Conservation (phyloP, 2,888 invertebrate genomes). For the Amiota communis region DNA sequence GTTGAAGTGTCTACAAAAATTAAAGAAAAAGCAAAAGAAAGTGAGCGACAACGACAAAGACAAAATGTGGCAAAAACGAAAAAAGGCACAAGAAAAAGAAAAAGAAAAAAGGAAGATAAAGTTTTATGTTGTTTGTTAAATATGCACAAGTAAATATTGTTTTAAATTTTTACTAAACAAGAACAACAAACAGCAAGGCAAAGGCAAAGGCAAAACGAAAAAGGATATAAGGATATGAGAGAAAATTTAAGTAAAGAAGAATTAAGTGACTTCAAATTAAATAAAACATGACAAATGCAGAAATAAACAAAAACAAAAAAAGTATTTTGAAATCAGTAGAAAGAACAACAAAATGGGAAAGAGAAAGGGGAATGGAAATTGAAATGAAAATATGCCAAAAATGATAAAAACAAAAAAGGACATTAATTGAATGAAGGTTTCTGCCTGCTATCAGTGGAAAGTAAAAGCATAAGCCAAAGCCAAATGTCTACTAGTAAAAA, state of each 20-base stretch:
- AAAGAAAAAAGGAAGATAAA: not conserved
- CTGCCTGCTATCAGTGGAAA: not conserved
- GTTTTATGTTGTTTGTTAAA: not conserved
- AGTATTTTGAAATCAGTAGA: constrained; percentile 34
- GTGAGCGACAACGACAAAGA: not conserved
- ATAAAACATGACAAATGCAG: constrained; percentile 28
- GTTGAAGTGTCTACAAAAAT: too few species aligned
- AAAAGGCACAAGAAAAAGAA: not conserved
- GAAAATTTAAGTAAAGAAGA: not conserved
- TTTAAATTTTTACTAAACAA: constrained; percentile 52
- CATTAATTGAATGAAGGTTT: not conserved
- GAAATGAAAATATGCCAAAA: not conserved
- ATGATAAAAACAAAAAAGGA: not conserved
- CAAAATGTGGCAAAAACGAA: not conserved
- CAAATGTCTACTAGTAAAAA: not conserved
- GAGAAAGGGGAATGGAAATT: not conserved
- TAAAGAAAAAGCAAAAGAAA: too few species aligned
- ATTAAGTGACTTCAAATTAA: constrained; percentile 22
- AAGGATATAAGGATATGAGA: not conserved
- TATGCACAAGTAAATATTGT: constrained; percentile 52
- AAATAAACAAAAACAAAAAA: constrained; percentile 39
- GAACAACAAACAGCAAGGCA: not conserved
- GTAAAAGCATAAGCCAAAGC: not conserved
- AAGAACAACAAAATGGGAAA: constrained; percentile 11
- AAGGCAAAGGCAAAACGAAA: not conserved